Base-by-base conservation (phyloP, 2,113 vertebrate genomes). In the Vidua chalybeata region DNA sequence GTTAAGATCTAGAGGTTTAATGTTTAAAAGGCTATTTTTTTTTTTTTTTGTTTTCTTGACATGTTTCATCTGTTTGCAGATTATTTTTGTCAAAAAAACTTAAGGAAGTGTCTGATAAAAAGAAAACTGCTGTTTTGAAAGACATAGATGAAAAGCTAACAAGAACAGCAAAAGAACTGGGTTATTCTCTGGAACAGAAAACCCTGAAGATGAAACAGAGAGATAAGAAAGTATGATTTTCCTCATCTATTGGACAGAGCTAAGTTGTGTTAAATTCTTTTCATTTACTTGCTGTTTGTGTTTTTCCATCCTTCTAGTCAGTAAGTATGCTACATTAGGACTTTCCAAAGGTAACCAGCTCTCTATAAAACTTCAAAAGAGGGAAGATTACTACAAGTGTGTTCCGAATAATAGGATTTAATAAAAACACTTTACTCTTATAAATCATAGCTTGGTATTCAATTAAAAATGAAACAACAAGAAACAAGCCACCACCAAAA, bases 191-290 rank as follows among this genome's bases (percentile, higher is more conserved):
- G 86, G 99, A 99, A 87, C 99, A 98, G 95, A 99, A 98, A 97
- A 99, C 98, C 35, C 61, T 95, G 97, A 98, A 95, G 94, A 99
- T 99, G 98, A 99, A 99, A 95, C 98, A 98, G 96, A 98, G 99
- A 96, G 98, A 99, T 93, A 99, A 98, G 96, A 99, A 99, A 98
- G 99, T 99, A 98, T 56, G 98, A 19, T 46, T 95, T 92, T 95
- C 16, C 71, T 92, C n/a, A 90, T 84, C 56, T 49, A 61, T 59
- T 95, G 85, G 72, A 59, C 61, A 92, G 41, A 62, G 72, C 30
- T 76, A 87, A 96, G 62, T 94, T 87, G 81, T 94, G 67, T 91
- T 95, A 76, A 84, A 9, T 26, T 59, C 66, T 73, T 81, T 88
- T 71, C 5, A 46, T 64, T 75, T 74, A n/a, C 22, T 84, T 35